Base-by-base conservation (phyloP, 2,113 vertebrate species). In the Stercorarius parasiticus region DNA sequence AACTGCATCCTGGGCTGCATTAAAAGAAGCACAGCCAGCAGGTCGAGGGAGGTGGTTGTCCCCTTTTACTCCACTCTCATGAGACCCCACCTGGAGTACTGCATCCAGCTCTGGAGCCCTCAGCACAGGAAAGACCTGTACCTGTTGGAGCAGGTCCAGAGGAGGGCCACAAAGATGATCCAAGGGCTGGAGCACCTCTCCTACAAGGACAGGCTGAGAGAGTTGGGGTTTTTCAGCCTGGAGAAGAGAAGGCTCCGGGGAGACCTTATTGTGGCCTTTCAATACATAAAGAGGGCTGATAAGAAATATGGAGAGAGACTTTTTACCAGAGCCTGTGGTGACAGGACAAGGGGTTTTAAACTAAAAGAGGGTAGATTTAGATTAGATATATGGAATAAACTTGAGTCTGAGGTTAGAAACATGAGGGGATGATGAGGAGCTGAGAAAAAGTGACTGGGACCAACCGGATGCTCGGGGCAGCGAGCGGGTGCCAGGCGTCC, bases 1-100 rank as follows among this genome's bases (percentile, higher is more conserved):
- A 40, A 27, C 4, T 1, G 2, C 23, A 47, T 8, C 40, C 59
- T 70, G 22, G 36, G 40, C 40, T 30, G 11, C 47, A 29, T 14
- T 40, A 13, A 32, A 32, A 80, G 40, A 8, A 85, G 27, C 0
- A 0, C 9, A 36, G 17, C 13, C 21, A 85, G n/a, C 53, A 81
- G 64, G 43, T 9, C 0, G 0, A 53, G 66, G n/a, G 13, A 19
- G 29, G 13, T 1, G 9, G 59, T 72, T 64, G 42, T 84, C 5
- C 5, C 7, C 12, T 22, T 66, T 32, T 45, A 16, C 40, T 74
- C 6, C 12, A 0, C 29, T 32, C 30, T 80, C 2, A 9, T 25
- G 52, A 71, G 62, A 62, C 21, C 17, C 16, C 22, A 65, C 19
- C 50, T 32, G 21, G 1, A 55, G 26, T 32, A 9, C 56, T 61